A percentile compares a stretch with the other conserved stretches of the same genome.
These are phyloP conservation scores for Choloepus didactylus DNA, from an alignment of 2,797 vertebrate genomes.

Conservation along the genomic window DNA sequence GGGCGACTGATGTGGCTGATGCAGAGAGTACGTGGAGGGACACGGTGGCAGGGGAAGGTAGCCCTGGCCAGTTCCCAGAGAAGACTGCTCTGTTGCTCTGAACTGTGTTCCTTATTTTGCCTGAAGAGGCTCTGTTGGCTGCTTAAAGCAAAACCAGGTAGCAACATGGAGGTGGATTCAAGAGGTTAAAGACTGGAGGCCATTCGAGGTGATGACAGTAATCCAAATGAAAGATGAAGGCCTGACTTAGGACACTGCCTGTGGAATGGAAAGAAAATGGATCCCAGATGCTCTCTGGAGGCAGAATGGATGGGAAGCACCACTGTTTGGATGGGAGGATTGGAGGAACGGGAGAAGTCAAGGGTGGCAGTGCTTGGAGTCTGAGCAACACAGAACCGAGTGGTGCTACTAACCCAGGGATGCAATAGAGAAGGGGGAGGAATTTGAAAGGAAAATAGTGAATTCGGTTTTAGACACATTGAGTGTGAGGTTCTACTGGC, in stretches of 20 bases:
- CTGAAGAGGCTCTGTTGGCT: not conserved
- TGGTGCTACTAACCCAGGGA: too few species aligned
- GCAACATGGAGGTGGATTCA: not conserved
- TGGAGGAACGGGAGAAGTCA: fast-evolving
- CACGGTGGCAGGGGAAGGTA: not conserved
- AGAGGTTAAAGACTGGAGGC: not conserved
- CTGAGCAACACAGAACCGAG: not conserved
- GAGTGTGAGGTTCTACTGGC: not conserved
- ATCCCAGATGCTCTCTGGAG: not conserved
- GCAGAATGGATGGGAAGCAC: not conserved
- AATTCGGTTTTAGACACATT: not conserved
- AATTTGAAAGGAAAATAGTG: not conserved
- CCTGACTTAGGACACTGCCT: too few species aligned
- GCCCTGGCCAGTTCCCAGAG: fast-evolving
- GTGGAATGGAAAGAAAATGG: too few species aligned
- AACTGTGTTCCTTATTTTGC: not conserved
- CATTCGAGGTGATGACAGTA: too few species aligned
- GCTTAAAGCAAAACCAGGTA: not conserved
- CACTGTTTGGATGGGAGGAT: not conserved
- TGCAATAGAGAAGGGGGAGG: not conserved
- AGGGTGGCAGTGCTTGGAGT: not conserved
- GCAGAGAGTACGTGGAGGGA: not conserved
- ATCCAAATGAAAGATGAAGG: not conserved
- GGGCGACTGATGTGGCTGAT: not conserved
- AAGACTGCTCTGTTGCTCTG: not conserved